Evolutionary conservation across 2,797 vertebrate genomes (phyloP), one percentile per base, ranked within the genome.

Genomic region (Decapterus maruadsi): DNA sequence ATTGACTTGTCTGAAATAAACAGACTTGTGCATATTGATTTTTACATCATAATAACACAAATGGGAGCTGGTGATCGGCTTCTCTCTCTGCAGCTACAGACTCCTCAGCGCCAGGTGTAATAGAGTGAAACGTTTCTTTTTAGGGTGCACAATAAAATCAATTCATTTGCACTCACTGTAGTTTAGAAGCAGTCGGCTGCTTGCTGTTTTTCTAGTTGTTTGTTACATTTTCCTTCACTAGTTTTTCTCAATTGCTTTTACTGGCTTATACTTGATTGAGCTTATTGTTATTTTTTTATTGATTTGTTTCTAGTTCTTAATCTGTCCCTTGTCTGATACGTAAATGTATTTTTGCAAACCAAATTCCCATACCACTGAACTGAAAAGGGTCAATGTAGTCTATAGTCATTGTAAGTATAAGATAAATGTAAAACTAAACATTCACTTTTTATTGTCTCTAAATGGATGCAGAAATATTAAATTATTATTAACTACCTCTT

Each of bases 111-210:
- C 17, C 50, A 54, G 38, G 16, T 68, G 43, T 68, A 64, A 60
- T 43, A 17, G 16, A 77, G 60, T 63, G 13, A 50, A 75, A 70
- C 56, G 40, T 81, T 76, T 76, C 6, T 77, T 65, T 59, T 77
- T 29, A 76, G 56, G 38, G 22, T 66, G 45, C 62, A 64, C 68
- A 80, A 54, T 81, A 65, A 72, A 83, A 81, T 75, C 66, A 83
- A 68, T 83, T 83, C 53, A 76, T 81, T 81, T 72, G 26, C 54
- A 31, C 57, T 64, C n/a, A 29, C 22, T 77, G 31, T 54, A 63
- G 64, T 59, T 72, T 78, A 65, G 67, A 67, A 74, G 73, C 48
- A 62, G 40, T 14, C 6, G 34, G 56, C 53, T 64, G 12, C 22
- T 75, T 45, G 46, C 43, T 45, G 42, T 50, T 70, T n/a, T 71